Evolutionary conservation across 2,797 vertebrate species (phyloP), one percentile per base, ranked within the genome.

Genomic region (Sebastes baramenuke): DNA sequence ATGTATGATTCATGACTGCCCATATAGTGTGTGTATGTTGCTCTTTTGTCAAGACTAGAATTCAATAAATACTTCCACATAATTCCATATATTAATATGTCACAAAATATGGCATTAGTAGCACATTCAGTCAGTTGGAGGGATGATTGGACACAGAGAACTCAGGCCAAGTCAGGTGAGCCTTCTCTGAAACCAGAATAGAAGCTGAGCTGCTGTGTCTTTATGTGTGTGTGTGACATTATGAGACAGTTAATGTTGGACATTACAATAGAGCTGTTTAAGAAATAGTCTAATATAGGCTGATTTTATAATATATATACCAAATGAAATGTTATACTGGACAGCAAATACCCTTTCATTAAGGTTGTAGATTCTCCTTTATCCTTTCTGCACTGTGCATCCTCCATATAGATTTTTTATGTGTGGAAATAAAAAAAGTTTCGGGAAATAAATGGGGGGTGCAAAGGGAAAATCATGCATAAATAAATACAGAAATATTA

Each of bases 131-230:
- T 52, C 69, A 68, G n/a, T 64, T 30, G 62, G 36, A 32, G 8
- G 10, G 14, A 25, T 49, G 24, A 58, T 59, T 25, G n/a, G 18
- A 52, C 4, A 11, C 20, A 46, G 32, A 38, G 24, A 73, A 12
- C 13, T 59, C 10, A n/a, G 29, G 34, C 25, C 20, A 5, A 38
- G 34, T 72, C 67, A 38, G 32, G 59, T 59, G 71, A 52, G 30
- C 3, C 2, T 20, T 18, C 65, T 69, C 34, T 25, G 74, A 61
- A 70, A 67, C 79, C 65, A 65, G 68, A 84, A 65, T 42, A 67
- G 81, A 80, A 46, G 58, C 61, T 20, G 30, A 36, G 38, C 59
- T 27, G 34, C 29, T 64, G 34, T 25, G 20, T 70, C 52, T 70
- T 27, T 42, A 20, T 62, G 66, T 25, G 56, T 8, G 27, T 2